phyloP scores from a whole-genome alignment of 2,797 vertebrate genomes.

The Sarcophilus harrisii region DNA sequence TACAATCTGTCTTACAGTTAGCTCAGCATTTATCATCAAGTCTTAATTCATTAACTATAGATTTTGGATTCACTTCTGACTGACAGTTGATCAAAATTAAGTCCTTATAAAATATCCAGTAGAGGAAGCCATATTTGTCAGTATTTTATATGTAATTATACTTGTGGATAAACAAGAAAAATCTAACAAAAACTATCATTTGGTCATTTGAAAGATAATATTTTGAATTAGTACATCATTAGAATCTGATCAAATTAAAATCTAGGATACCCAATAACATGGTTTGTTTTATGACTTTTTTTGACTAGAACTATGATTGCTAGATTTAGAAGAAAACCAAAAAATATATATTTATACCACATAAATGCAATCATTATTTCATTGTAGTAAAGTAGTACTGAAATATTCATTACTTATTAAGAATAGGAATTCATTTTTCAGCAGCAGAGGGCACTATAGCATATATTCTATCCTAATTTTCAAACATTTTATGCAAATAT shows the following conservation, averaged over 20 bases:
- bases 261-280: neutral
- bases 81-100: neutral
- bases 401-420: neutral
- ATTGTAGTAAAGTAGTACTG: neutral
- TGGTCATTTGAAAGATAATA: neutral
- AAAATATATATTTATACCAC: neutral
- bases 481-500: fast-evolving
- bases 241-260: neutral
- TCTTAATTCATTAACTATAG: neutral
- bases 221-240: neutral
- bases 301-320: neutral
- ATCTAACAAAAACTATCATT: neutral
- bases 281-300: neutral
- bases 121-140: neutral
- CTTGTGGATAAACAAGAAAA: neutral
- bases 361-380: neutral
- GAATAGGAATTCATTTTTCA: constrained; percentile 3
- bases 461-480: neutral
- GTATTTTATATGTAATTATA: neutral
- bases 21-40: neutral
- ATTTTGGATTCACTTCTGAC: neutral
- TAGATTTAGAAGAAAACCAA: neutral
- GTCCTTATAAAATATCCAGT: neutral
- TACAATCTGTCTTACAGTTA: neutral
- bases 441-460: constrained; percentile 67